Percentiles rank a stretch among this genome's conserved stretches.
These are phyloP conservation scores for Scaptomyza caliginosa DNA, from an alignment of 2,888 invertebrate species.

Conservation along the genomic window DNA sequence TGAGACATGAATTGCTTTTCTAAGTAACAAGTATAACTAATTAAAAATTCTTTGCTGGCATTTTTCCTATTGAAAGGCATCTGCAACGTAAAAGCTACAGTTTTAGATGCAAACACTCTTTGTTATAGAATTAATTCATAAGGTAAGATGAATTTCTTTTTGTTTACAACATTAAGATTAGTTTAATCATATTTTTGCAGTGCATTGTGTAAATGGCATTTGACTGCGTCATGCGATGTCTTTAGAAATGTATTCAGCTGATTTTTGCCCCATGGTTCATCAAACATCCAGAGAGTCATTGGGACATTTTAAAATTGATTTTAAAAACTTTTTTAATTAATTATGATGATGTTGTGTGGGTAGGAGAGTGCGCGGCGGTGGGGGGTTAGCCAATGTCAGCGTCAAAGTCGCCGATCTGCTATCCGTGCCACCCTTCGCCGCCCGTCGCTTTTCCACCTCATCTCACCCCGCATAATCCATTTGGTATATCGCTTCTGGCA, in stretches of 20 bases:
- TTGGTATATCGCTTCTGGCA: constrained; percentile 45
- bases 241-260: constrained; percentile 35
- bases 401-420: constrained; percentile 21
- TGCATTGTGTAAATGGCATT: constrained; percentile 17
- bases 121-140: too few species aligned
- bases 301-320: constrained; percentile 75
- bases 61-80: constrained; percentile 4
- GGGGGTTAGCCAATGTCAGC: constrained; percentile 19
- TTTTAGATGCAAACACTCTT: background rate
- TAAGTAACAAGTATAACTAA: constrained; percentile 34
- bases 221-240: constrained; percentile 3
- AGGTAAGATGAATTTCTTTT: background rate
- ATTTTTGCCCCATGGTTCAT: constrained; percentile 58
- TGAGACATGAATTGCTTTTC: constrained; percentile 12
- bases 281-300: constrained; percentile 63
- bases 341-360: constrained; percentile 69
- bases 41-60: constrained; percentile 44
- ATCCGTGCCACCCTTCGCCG: background rate
- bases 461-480: constrained; percentile 37
- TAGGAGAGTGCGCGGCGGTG: background rate
- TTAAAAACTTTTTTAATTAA: constrained; percentile 79
- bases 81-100: background rate
- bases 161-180: background rate
- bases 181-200: background rate
- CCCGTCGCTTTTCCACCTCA: too few species aligned